Percentiles rank a stretch among this genome's conserved stretches.
phyloP scores from a whole-genome alignment of 2,888 invertebrate species.

The Tetropium fuscum region DNA sequence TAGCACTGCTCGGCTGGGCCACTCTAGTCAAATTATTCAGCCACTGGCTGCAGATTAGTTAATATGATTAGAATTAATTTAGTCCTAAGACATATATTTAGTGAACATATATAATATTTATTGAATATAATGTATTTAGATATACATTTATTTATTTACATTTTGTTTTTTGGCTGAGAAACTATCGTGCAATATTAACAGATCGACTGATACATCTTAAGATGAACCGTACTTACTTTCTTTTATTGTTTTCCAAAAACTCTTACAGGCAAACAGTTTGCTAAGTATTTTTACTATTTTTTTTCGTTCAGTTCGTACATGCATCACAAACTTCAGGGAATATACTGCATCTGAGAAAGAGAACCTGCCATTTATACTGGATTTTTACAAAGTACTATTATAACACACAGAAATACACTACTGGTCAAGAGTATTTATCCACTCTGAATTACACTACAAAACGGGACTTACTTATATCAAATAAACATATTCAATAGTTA shows the following conservation, averaged over 20 bases:
- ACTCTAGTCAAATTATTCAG: conserved; percentile 68
- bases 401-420: too few relatives aligned
- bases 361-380: too few relatives aligned
- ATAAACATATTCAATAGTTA: too few relatives aligned
- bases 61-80: conserved; percentile 65
- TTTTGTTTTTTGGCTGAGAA: conserved; percentile 62
- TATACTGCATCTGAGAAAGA: too few relatives aligned
- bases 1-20: conserved; percentile 59
- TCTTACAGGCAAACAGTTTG: conserved; percentile 36
- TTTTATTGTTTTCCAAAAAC: conserved; percentile 44
- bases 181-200: conserved; percentile 66
- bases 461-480: too few relatives aligned
- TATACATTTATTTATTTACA: conserved; percentile 48
- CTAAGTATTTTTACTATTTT: conserved; percentile 27
- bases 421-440: too few relatives aligned
- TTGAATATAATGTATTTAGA: conserved; percentile 64
- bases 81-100: conserved; percentile 61
- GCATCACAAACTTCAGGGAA: not conserved
- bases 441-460: too few relatives aligned
- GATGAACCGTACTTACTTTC: conserved; percentile 50
- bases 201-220: conserved; percentile 63
- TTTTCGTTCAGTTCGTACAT: conserved; percentile 5
- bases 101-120: conserved; percentile 65
- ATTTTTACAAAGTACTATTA: too few relatives aligned
- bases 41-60: conserved; percentile 63